Percentiles rank a stretch among this genome's conserved stretches.
These are phyloP conservation scores for Priapulus caudatus DNA, from an alignment of 2,888 invertebrate species.

Conservation along the genomic window DNA sequence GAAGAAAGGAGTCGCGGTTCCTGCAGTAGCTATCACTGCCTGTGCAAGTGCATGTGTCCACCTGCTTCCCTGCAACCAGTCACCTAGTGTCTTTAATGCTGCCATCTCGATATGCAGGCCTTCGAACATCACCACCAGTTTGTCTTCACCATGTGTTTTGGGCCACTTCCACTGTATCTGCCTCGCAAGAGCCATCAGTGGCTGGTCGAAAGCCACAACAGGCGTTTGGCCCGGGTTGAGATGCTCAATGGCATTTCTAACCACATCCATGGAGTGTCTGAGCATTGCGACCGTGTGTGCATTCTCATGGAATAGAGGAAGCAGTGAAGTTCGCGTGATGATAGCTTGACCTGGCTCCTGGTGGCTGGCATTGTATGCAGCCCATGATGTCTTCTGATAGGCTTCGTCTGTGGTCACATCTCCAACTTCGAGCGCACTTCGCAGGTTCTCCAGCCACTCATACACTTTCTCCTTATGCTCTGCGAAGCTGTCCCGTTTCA, in stretches of 20 bases:
- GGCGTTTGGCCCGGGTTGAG: constrained; percentile 26
- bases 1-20: constrained; percentile 24
- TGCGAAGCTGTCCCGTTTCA: no score
- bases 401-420: no score
- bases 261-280: constrained; percentile 20
- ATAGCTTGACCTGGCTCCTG: no score
- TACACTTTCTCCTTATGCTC: no score
- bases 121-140: constrained; percentile 26
- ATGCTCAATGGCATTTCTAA: constrained; percentile 10
- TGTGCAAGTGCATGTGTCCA: constrained; percentile 22
- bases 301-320: constrained; percentile 22
- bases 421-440: no score
- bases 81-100: constrained; percentile 22
- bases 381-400: no score
- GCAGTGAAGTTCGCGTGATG: no score
- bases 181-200: constrained; percentile 26
- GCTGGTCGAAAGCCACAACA: constrained; percentile 25
- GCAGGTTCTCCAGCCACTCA: no score
- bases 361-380: no score
- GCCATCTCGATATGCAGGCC: constrained; percentile 30
- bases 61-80: constrained; percentile 23
- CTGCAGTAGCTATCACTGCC: constrained; percentile 24
- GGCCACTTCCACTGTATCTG: constrained; percentile 28
- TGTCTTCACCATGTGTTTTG: constrained; percentile 24
- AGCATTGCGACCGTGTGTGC: constrained; percentile 22